Percentiles rank a stretch among this genome's conserved stretches.
Conservation (phyloP, 2,797 vertebrate genomes). For the Sarcoramphus papa region DNA sequence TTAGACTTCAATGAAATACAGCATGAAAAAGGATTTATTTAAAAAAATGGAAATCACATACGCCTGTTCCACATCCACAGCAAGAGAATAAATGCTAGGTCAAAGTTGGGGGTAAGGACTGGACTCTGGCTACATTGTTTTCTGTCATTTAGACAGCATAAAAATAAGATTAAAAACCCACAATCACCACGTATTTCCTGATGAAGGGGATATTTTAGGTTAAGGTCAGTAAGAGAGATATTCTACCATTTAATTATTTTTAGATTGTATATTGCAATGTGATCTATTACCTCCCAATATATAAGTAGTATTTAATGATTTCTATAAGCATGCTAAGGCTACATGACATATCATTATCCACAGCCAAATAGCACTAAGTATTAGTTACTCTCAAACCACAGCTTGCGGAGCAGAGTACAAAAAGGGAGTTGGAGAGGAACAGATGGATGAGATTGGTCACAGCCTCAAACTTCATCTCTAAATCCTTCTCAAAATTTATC, state of each 20-base stretch:
- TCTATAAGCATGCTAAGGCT: neutral
- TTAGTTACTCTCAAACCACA: neutral
- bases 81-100: neutral
- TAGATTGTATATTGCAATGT: neutral
- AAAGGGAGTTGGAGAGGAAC: neutral
- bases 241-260: neutral
- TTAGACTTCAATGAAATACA: neutral
- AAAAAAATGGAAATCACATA: neutral
- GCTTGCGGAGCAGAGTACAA: neutral
- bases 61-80: neutral
- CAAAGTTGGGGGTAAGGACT: neutral
- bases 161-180: neutral
- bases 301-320: neutral
- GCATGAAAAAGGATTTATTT: neutral
- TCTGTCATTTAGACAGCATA: neutral
- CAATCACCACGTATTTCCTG: neutral
- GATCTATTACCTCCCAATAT: neutral
- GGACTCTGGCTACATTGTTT: neutral
- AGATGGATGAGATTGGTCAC: neutral
- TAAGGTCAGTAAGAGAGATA: neutral
- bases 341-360: neutral
- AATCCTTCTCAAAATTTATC: neutral
- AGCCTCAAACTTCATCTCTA: neutral
- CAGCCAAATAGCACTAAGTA: neutral
- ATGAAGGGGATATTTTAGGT: neutral